Conservation (phyloP, 2,888 invertebrate species). For the Stenodera caucasica region DNA sequence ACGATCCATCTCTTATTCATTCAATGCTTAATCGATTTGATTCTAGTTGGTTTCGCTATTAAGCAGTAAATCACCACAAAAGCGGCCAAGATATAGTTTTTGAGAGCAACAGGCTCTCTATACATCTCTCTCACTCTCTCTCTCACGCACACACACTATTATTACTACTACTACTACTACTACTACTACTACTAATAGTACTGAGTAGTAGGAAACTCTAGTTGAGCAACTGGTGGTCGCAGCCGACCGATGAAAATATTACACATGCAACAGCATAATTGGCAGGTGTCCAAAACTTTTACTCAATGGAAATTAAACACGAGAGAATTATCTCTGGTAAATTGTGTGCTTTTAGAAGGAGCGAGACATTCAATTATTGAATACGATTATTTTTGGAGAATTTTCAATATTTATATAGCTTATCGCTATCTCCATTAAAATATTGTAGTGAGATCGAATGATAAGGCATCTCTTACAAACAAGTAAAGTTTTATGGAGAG, state of each 20-base stretch:
- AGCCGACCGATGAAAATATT: conserved; percentile 47
- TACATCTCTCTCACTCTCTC: conserved; percentile 6
- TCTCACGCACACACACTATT: neutral
- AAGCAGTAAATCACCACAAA: conserved; percentile 44
- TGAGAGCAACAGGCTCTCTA: conserved; percentile 42
- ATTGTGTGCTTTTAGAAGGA: neutral
- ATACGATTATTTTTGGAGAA: conserved; percentile 8
- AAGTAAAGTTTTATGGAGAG: neutral
- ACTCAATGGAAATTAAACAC: neutral
- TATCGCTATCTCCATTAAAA: neutral
- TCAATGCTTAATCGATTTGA: conserved; percentile 43
- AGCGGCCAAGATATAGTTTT: conserved; percentile 44
- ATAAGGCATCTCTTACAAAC: neutral
- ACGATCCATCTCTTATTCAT: conserved; percentile 47
- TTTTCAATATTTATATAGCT: conserved; percentile 16
- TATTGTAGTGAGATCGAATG: too few species aligned
- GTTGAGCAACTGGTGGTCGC: conserved; percentile 41
- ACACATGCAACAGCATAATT: conserved; percentile 55
- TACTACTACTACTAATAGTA: conserved; percentile 10
- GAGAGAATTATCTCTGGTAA: neutral
- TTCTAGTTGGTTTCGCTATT: conserved; percentile 13
- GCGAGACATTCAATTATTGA: too few species aligned
- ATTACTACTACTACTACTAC: neutral
- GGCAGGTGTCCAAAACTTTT: conserved; percentile 48
- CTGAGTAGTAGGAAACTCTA: conserved; percentile 25